phyloP scores from a whole-genome alignment of 2,797 vertebrate genomes.

The Diplodus sargus region DNA sequence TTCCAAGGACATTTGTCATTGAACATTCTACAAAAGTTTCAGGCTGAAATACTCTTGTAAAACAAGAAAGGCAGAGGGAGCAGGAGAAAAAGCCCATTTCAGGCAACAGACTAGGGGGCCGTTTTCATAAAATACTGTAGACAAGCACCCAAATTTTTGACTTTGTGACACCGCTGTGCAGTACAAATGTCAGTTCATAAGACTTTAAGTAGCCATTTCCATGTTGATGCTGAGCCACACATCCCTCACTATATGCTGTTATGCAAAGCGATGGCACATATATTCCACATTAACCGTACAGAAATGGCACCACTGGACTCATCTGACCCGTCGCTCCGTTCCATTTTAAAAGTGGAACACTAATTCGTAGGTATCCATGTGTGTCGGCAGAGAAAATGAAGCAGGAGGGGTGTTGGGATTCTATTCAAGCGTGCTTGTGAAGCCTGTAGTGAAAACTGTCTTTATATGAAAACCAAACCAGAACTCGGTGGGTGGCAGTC shows the following conservation, averaged over 20 bases:
- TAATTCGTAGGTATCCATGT: constrained; percentile 43
- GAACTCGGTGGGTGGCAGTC: constrained; percentile 59
- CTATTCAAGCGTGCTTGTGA: constrained; percentile 35
- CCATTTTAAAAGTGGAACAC: constrained; percentile 29
- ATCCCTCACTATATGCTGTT: constrained; percentile 37
- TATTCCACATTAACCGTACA: constrained; percentile 40
- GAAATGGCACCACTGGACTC: constrained; percentile 29
- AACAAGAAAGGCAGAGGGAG: constrained; percentile 49
- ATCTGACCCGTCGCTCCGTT: constrained; percentile 38
- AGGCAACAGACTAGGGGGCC: constrained; percentile 11
- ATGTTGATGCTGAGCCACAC: constrained; percentile 35
- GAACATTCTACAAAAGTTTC: constrained; percentile 67
- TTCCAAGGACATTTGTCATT: constrained; percentile 80
- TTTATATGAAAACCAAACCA: constrained; percentile 41
- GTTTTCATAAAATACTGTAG: constrained; percentile 41
- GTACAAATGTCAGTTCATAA: constrained; percentile 33
- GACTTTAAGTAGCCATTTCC: constrained; percentile 41
- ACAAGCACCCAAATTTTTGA: constrained; percentile 47
- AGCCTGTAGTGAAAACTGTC: constrained; percentile 29
- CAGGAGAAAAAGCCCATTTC: constrained; percentile 30
- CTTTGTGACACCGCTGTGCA: constrained; percentile 35
- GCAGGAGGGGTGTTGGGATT: constrained; percentile 24
- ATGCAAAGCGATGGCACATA: constrained; percentile 35
- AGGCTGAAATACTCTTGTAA: constrained; percentile 55
- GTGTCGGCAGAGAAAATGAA: constrained; percentile 47